phyloP scores from a whole-genome alignment of 2,888 invertebrate genomes.

The Ectemnius continuus region DNA sequence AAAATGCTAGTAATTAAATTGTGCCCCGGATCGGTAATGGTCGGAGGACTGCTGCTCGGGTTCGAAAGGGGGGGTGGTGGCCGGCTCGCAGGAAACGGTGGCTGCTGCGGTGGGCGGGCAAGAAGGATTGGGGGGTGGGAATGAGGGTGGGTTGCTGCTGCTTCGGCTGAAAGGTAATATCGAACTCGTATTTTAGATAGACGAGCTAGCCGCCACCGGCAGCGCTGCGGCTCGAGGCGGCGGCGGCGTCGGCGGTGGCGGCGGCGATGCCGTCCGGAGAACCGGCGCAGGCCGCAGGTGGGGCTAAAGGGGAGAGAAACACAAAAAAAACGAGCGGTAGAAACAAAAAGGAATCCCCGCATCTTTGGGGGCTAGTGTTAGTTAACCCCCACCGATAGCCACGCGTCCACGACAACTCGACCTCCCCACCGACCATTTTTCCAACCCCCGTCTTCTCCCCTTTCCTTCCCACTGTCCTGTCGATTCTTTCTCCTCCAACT shows the following conservation, averaged over 20 bases:
- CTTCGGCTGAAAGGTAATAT: slow-evolving; percentile 66
- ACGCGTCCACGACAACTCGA: slow-evolving; percentile 61
- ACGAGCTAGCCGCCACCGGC: slow-evolving; percentile 39
- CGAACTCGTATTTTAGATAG: slow-evolving; percentile 70
- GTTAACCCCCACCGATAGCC: slow-evolving; percentile 60
- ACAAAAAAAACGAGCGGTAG: slow-evolving; percentile 49
- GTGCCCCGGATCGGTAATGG: slow-evolving; percentile 49
- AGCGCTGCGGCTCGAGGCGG: slow-evolving; percentile 37
- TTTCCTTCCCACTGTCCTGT: slow-evolving; percentile 48
- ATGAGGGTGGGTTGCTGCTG: slow-evolving; percentile 38
- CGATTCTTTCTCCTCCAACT: slow-evolving; percentile 37
- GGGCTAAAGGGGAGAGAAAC: slow-evolving; percentile 63
- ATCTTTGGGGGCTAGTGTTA: slow-evolving; percentile 59
- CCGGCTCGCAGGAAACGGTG: neutral
- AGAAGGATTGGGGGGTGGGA: slow-evolving; percentile 29
- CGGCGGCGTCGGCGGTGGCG: slow-evolving; percentile 31
- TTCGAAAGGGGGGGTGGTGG: slow-evolving; percentile 14
- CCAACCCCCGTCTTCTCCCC: slow-evolving; percentile 20
- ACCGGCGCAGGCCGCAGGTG: slow-evolving; percentile 27
- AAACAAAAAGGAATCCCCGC: slow-evolving; percentile 60
- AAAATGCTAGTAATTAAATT: slow-evolving; percentile 77
- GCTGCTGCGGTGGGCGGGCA: slow-evolving; percentile 56
- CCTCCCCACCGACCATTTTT: slow-evolving; percentile 34
- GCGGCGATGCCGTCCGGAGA: slow-evolving; percentile 37
- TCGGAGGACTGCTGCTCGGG: neutral